These are phyloP conservation scores for Leptura quadrifasciata DNA, from an alignment of 2,888 invertebrate species.

Conservation along the genomic window DNA sequence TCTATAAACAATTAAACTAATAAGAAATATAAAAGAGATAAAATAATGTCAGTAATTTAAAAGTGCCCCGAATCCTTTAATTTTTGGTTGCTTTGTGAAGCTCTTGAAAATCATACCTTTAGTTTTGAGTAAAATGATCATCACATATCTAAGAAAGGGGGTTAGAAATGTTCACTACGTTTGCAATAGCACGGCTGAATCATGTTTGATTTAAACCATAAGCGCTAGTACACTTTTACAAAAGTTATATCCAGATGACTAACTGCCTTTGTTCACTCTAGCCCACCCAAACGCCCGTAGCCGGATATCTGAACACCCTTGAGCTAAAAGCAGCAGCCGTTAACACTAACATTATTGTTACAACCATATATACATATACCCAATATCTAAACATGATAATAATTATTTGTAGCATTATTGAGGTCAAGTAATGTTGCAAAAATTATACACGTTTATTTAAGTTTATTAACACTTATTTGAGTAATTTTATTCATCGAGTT, in stretches of 20 bases:
- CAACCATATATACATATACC: neutral
- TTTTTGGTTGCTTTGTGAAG: no score
- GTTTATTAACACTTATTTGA: neutral
- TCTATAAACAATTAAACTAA: no score
- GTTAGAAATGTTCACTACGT: no score
- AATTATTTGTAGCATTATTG: constrained; percentile 4
- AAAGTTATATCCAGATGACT: neutral
- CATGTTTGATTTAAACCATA: no score
- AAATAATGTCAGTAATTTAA: no score
- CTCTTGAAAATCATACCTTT: no score
- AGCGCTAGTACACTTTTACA: no score
- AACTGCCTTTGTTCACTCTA: neutral
- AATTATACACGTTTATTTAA: neutral
- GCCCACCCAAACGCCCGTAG: constrained; percentile 1
- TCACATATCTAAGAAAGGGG: no score
- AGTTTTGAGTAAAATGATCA: no score
- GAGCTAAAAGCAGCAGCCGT: neutral
- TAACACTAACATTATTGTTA: constrained; percentile 13
- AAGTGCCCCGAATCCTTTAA: no score
- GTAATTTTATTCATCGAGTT: neutral
- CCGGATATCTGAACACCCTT: constrained; percentile 21
- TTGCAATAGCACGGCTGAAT: no score
- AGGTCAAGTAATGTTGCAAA: constrained; percentile 12
- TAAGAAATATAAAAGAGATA: no score
- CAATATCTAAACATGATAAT: neutral